These are phyloP conservation scores for Heliopora coerulea DNA, from an alignment of 92 coral and sea anemone genomes.

Conservation along the genomic window DNA sequence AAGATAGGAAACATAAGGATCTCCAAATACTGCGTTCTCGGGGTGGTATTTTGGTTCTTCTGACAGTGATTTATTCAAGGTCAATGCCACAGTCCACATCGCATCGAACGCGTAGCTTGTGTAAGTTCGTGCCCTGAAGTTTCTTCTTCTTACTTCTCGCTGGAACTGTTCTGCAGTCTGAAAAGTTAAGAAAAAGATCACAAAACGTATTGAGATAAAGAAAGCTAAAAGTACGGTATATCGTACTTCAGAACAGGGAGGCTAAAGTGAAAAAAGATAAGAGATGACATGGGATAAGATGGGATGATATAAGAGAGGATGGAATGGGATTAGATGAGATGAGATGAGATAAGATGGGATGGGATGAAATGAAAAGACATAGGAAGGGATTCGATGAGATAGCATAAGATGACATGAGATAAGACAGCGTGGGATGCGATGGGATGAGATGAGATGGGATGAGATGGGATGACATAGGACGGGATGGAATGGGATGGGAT, in stretches of 20 bases:
- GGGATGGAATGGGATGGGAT: not conserved
- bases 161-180: slow-evolving; percentile 62
- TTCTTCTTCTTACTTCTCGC: slow-evolving; percentile 42
- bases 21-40: slow-evolving; percentile 3
- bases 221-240: not conserved
- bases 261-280: too few relatives aligned
- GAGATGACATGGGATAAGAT: too few relatives aligned
- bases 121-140: slow-evolving; percentile 13
- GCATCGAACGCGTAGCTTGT: slow-evolving; percentile 81
- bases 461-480: not conserved
- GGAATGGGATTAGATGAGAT: slow-evolving; percentile 1
- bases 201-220: not conserved
- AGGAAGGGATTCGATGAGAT: not conserved
- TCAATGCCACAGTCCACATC: slow-evolving; percentile 75
- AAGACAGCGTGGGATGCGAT: not conserved
- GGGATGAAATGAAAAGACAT: not conserved
- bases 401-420: not conserved
- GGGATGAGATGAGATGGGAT: not conserved
- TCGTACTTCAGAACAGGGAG: too few relatives aligned
- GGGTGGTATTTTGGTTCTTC: slow-evolving; percentile 22
- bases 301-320: not conserved
- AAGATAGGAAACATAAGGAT: not conserved
- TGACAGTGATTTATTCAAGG: slow-evolving; percentile 48
- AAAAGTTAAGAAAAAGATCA: not conserved
- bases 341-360: not conserved